A percentile compares a stretch with the other conserved stretches of the same genome.
Evolutionary conservation across 2,113 vertebrate genomes (phyloP).

Genomic region (Erythrolamprus reginae): DNA sequence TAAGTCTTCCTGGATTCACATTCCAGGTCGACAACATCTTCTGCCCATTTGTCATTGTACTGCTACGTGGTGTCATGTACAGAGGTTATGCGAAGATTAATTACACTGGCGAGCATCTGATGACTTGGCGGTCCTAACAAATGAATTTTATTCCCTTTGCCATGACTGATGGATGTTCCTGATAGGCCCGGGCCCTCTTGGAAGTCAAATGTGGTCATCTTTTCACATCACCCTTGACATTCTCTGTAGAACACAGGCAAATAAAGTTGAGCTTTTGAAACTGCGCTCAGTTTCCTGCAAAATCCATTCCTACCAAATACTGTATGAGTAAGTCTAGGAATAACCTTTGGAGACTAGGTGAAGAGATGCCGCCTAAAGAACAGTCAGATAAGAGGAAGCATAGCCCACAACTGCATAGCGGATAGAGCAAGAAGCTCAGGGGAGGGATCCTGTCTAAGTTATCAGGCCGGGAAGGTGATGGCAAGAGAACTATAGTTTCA

Average conservation of each 20-base stretch:
- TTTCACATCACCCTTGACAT: not conserved
- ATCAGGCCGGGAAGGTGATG: not conserved
- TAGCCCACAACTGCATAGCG: not conserved
- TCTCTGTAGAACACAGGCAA: constrained; percentile 20
- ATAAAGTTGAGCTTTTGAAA: constrained; percentile 27
- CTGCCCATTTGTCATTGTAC: constrained; percentile 59
- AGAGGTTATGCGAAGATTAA: constrained; percentile 55
- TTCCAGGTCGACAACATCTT: constrained; percentile 49
- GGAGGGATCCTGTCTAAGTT: not conserved
- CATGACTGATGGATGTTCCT: constrained; percentile 41
- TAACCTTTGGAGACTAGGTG: not conserved
- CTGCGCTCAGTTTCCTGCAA: not conserved
- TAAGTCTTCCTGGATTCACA: constrained; percentile 47
- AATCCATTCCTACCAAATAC: not conserved
- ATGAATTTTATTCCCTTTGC: constrained; percentile 33
- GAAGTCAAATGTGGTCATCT: constrained; percentile 25
- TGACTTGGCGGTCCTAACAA: constrained; percentile 60
- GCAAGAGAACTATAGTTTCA: not conserved
- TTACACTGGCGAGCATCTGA: constrained; percentile 46
- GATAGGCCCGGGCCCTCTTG: constrained; percentile 33
- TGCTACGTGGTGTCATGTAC: constrained; percentile 51
- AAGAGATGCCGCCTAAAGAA: not conserved
- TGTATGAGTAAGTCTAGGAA: not conserved
- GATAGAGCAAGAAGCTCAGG: not conserved
- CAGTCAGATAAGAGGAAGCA: not conserved